Percentiles rank a stretch among this genome's conserved stretches.
phyloP scores from a whole-genome alignment of 2,113 vertebrate genomes.

The Sarotherodon lohbergeri region DNA sequence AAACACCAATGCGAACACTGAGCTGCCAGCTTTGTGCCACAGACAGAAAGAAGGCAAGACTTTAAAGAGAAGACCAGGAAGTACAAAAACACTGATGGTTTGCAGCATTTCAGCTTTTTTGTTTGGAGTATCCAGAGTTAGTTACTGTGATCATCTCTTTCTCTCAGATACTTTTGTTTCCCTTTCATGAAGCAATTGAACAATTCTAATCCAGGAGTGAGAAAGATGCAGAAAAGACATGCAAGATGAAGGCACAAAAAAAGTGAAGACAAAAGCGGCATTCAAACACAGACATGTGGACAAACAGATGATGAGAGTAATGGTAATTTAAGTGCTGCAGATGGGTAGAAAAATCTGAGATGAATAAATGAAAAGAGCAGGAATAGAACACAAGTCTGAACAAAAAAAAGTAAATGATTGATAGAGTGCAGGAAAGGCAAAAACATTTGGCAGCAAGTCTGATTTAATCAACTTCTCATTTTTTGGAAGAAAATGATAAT shows the following conservation, averaged over 20 bases:
- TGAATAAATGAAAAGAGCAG: neutral
- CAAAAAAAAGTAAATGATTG: neutral
- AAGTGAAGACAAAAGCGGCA: neutral
- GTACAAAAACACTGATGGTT: neutral
- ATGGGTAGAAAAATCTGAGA: neutral
- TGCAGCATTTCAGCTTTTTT: neutral
- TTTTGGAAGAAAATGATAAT: neutral
- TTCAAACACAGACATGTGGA: neutral
- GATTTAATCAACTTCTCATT: neutral
- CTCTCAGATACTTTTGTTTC: neutral
- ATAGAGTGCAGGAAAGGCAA: neutral
- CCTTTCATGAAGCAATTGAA: neutral
- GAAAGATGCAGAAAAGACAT: neutral
- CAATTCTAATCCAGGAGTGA: neutral
- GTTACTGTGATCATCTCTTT: neutral
- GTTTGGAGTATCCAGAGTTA: neutral
- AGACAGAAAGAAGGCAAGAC: slow-evolving; percentile 1
- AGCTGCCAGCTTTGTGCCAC: slow-evolving; percentile 85
- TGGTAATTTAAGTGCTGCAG: neutral
- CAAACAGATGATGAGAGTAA: neutral
- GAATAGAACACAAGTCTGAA: neutral
- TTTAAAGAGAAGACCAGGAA: neutral
- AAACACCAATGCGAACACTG: slow-evolving; percentile 88
- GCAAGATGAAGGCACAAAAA: neutral
- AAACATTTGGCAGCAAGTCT: neutral